These are phyloP conservation scores for Noctua pronuba DNA, from an alignment of 2,888 invertebrate genomes.

Conservation along the genomic window DNA sequence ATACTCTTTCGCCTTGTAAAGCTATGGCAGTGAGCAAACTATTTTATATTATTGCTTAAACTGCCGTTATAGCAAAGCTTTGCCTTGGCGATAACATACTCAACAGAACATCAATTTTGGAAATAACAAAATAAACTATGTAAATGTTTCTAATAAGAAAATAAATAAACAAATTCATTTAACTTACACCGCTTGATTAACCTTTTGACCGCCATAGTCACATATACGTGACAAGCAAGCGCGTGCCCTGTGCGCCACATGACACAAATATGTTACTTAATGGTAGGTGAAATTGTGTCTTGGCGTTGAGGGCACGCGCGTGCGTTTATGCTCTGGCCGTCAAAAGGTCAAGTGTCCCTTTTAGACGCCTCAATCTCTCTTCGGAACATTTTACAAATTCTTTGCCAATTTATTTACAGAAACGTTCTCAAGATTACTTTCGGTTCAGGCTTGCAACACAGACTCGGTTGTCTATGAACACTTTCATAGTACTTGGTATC, in stretches of 20 bases:
- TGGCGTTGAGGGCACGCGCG: no score
- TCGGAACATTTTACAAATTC: not conserved
- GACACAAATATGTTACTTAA: no score
- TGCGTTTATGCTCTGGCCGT: no score
- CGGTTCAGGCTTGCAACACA: not conserved
- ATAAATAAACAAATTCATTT: not conserved
- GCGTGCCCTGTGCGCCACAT: no score
- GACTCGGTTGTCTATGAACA: not conserved
- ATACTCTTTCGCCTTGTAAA: not conserved
- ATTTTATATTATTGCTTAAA: constrained; percentile 16
- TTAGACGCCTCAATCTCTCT: constrained; percentile 2
- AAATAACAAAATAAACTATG: constrained; percentile 29
- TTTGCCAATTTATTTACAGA: constrained; percentile 16
- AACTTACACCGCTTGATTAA: not conserved
- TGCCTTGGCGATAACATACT: not conserved
- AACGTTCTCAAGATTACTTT: not conserved
- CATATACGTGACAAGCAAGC: no score
- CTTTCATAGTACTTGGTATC: not conserved
- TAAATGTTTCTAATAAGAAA: constrained; percentile 1
- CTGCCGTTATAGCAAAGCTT: not conserved
- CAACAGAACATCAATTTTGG: constrained; percentile 19
- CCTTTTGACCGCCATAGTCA: no score
- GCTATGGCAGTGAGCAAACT: not conserved
- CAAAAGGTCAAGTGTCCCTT: not conserved
- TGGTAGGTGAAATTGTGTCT: no score